phyloP scores from a whole-genome alignment of 2,888 invertebrate species.

The Drosophila meridionalis region DNA sequence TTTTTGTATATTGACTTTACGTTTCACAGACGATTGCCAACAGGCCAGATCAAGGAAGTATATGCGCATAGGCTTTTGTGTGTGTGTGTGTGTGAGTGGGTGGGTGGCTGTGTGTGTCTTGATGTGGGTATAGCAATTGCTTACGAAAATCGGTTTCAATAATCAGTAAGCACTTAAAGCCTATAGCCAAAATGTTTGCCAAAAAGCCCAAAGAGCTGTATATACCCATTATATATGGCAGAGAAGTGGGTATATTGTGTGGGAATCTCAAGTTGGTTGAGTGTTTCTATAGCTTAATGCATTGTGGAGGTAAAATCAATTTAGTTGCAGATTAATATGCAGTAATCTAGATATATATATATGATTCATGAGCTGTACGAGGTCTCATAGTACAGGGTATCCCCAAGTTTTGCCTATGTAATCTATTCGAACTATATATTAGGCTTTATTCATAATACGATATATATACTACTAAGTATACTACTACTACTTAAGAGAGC shows the following conservation, averaged over 20 bases:
- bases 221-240: not conserved
- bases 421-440: too few relatives aligned
- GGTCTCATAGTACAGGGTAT: not conserved
- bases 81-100: constrained; percentile 13
- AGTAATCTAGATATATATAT: too few relatives aligned
- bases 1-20: constrained; percentile 71
- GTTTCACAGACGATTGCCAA: constrained; percentile 43
- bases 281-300: too few relatives aligned
- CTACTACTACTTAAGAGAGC: too few relatives aligned
- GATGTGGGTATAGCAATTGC: constrained; percentile 28
- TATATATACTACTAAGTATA: too few relatives aligned
- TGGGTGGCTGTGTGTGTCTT: too few relatives aligned
- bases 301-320: too few relatives aligned
- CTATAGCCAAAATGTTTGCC: constrained; percentile 15
- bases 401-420: not conserved
- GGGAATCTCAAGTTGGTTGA: not conserved
- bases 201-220: not conserved
- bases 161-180: constrained; percentile 45
- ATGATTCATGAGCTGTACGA: too few relatives aligned
- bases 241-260: not conserved
- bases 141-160: constrained; percentile 43
- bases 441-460: not conserved
- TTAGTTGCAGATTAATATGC: too few relatives aligned
- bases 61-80: not conserved
- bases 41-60: constrained; percentile 23